phyloP scores from a whole-genome alignment of 2,113 vertebrate genomes.

The Hiodon alosoides region DNA sequence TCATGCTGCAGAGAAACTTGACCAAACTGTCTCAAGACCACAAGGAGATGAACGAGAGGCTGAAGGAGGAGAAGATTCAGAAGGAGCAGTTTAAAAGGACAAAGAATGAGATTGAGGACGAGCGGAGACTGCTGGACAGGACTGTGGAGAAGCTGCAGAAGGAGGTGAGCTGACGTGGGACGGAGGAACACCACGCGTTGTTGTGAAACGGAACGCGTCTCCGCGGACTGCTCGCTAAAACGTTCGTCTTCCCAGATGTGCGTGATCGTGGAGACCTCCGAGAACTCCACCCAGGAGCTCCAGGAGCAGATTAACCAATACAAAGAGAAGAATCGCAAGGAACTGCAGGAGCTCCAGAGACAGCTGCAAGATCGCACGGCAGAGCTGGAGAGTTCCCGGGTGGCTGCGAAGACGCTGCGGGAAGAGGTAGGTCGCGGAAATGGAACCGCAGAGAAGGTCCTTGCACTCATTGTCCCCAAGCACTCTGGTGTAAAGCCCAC shows the following conservation, averaged over 20 bases:
- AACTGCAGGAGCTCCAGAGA: slow-evolving; percentile 76
- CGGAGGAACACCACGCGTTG: background rate
- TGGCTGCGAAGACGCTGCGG: slow-evolving; percentile 66
- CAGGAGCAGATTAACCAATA: slow-evolving; percentile 88
- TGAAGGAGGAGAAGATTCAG: slow-evolving; percentile 75
- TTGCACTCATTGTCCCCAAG: slow-evolving; percentile 36
- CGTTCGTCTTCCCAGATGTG: slow-evolving; percentile 67
- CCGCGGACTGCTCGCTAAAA: background rate
- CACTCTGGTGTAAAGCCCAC: slow-evolving; percentile 22
- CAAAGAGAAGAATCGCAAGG: slow-evolving; percentile 82
- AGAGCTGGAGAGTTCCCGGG: slow-evolving; percentile 74
- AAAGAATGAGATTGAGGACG: slow-evolving; percentile 77
- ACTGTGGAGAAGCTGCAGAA: slow-evolving; percentile 82
- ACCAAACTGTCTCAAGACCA: slow-evolving; percentile 68
- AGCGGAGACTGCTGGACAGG: slow-evolving; percentile 71
- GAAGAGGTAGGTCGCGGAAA: slow-evolving; percentile 74
- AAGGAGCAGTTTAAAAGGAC: slow-evolving; percentile 74
- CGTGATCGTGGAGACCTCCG: slow-evolving; percentile 59
- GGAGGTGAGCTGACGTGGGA: slow-evolving; percentile 65
- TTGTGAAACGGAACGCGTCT: background rate
- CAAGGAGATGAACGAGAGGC: slow-evolving; percentile 74
- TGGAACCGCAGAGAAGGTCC: slow-evolving; percentile 21
- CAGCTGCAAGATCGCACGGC: slow-evolving; percentile 77
- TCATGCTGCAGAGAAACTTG: slow-evolving; percentile 64
- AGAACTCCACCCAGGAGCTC: slow-evolving; percentile 73